Base-by-base conservation (phyloP, 2,888 invertebrate genomes). In the Drosophila infuscata region DNA sequence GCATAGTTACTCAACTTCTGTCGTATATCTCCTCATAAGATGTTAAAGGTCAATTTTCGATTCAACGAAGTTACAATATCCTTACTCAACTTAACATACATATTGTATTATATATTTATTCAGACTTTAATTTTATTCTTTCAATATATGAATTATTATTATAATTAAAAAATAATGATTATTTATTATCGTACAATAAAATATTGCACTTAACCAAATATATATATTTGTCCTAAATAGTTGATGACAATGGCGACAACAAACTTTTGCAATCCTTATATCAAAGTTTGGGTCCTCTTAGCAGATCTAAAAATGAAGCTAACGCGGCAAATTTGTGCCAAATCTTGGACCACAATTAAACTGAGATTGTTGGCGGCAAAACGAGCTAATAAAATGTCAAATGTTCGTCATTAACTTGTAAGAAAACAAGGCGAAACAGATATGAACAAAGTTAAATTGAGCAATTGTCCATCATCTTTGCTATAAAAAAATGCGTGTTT, bases 371-470 rank as follows among this genome's bases (percentile, higher is more conserved):
- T 62, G 69, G 36, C 68, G 46, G 68, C 66, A 76, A 60, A 60
- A 32, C 35, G 17, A 3, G 29, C 58, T 54, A 69, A 76, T 88
- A 82, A 86, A 86, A 86, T 56, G 48, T 8, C 35, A 65, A 72
- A 70, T 68, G 79, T 75, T 69, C 30, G 69, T 65, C 74, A 79
- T 78, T 76, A 71, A 67, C 36, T 72, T 71, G 65, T 63, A 88
- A 88, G 89, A 81, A 82, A 75, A 74, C 71, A 73, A 70, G 60
- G 64, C 57, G 70, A 75, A 76, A 81, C 71, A 83, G 70, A 76
- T 74, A 82, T 75, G 78, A 81, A 79, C 78, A 81, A 88, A 88
- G 88, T 88, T 88, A 74, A 88, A 89, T 88, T 88, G 88, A 69
- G 66, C 82, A 81, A 81, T 88, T 86, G 59, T 60, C 58, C 76